Percentiles rank a stretch among this genome's conserved stretches.
Evolutionary conservation across 2,113 vertebrate genomes (phyloP).

Genomic region (Lophotis ruficrista): DNA sequence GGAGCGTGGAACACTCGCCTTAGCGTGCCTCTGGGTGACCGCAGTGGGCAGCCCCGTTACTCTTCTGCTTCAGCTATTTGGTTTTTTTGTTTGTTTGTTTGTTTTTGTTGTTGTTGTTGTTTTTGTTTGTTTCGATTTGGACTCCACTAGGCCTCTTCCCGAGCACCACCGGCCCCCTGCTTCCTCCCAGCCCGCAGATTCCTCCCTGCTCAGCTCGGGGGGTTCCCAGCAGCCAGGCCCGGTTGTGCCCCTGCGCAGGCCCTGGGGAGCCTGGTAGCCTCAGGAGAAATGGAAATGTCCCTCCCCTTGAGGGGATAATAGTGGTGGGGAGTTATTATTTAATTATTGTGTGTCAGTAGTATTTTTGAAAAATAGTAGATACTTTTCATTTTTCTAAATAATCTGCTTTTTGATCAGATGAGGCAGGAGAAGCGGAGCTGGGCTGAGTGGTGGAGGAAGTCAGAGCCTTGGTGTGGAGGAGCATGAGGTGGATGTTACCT

Average conservation of each 20-base stretch:
- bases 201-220: background rate
- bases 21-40: background rate
- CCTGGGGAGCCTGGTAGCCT: background rate
- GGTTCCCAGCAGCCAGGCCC: background rate
- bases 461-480: background rate
- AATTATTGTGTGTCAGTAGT: background rate
- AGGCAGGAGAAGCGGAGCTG: background rate
- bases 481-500: fast-evolving
- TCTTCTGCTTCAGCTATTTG: fast-evolving
- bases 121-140: background rate
- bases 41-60: background rate
- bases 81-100: background rate
- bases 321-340: background rate
- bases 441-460: too few relatives aligned
- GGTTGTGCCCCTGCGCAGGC: too few relatives aligned
- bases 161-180: fast-evolving
- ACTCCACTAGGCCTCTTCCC: fast-evolving
- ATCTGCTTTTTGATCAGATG: background rate
- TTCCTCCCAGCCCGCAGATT: background rate
- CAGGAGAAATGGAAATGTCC: fast-evolving
- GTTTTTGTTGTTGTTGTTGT: fast-evolving
- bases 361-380: background rate
- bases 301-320: background rate
- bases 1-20: fast-evolving
- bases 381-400: background rate